Percentiles rank a stretch among this genome's conserved stretches.
These are phyloP conservation scores for Teleopsis dalmanni DNA, from an alignment of 1,140 invertebrate genomes.

Conservation along the genomic window DNA sequence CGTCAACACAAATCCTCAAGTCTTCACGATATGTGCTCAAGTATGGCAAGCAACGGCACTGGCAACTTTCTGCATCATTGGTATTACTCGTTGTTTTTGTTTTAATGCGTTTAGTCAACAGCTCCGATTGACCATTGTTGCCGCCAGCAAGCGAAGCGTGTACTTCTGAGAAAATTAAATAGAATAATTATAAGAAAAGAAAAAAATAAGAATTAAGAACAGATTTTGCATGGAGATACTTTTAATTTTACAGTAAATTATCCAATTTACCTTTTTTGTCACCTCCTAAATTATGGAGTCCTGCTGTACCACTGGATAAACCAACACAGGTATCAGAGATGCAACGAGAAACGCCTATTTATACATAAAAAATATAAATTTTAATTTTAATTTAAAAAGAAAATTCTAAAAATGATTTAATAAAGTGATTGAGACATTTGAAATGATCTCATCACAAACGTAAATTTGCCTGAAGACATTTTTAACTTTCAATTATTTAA, in stretches of 20 bases:
- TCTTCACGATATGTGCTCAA: constrained; percentile 62
- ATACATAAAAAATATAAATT: constrained; percentile 10
- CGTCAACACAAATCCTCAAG: constrained; percentile 60
- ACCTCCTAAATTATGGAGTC: constrained; percentile 14
- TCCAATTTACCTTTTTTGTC: constrained; percentile 20
- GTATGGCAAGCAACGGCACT: constrained; percentile 56
- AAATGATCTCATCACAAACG: too few relatives aligned
- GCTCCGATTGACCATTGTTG: constrained; percentile 5
- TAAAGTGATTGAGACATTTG: too few relatives aligned
- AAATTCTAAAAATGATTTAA: background rate
- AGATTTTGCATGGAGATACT: background rate
- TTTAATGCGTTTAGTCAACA: constrained; percentile 4
- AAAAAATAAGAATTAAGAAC: constrained; percentile 2
- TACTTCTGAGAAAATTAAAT: background rate
- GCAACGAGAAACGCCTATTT: constrained; percentile 31
- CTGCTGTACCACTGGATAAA: constrained; percentile 50
- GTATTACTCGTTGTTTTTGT: background rate
- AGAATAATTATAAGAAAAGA: background rate
- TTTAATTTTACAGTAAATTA: background rate
- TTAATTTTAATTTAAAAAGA: background rate
- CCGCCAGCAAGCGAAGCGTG: constrained; percentile 9
- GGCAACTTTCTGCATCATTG: constrained; percentile 43
- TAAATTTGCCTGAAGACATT: too few relatives aligned
- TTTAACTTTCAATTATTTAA: too few relatives aligned
- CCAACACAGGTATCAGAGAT: constrained; percentile 48